Base-by-base conservation (phyloP, 2,797 vertebrate species). In the Loriculus beryllinus region DNA sequence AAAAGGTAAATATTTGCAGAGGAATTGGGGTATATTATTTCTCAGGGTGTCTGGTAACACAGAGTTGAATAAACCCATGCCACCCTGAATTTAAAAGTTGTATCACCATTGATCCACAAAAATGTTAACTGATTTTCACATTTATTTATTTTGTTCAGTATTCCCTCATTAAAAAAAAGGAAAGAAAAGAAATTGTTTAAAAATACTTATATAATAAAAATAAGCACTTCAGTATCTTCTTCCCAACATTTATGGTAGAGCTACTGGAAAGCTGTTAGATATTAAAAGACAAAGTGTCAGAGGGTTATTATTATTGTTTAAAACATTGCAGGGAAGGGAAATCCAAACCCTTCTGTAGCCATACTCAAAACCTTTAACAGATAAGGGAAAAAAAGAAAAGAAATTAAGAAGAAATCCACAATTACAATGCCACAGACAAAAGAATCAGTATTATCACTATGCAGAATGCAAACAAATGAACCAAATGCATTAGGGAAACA, bases 331-430 rank as follows among this genome's bases (percentile, higher is more conserved):
- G 19, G 57, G 43, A 75, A 91, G 59, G 72, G n/a, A 91, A 89
- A 95, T 93, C 89, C 89, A 69, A 86, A 87, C 60, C 82, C 43
- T 95, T 87, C 69, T 82, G 74, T 26, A 87, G 91, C n/a, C 85
- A 93, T 31, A 91, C 57, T 86, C 37, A 95, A 90, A 86, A 87
- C 91, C 90, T 95, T 95, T 31, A 88, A 81, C 16, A 88, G 68
- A 52, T 29, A 84, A 83, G 49, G 72, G 49, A 14, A 20, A 47
- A 59, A 90, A 86, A 90, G 79, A 95, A 86, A 78, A 95, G 91
- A 92, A 93, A 79, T 96, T 95, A 87, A 97, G 93, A 95, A 96
- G 92, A 94, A 96, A 96, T 91, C 75, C 93, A 96, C 96, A 96
- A 65, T 96, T 95, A 96, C 84, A 97, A 91, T 76, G 95, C 90